Evolutionary conservation across 1,140 invertebrate species (phyloP).

Genomic region (Drosophila grimshawi): DNA sequence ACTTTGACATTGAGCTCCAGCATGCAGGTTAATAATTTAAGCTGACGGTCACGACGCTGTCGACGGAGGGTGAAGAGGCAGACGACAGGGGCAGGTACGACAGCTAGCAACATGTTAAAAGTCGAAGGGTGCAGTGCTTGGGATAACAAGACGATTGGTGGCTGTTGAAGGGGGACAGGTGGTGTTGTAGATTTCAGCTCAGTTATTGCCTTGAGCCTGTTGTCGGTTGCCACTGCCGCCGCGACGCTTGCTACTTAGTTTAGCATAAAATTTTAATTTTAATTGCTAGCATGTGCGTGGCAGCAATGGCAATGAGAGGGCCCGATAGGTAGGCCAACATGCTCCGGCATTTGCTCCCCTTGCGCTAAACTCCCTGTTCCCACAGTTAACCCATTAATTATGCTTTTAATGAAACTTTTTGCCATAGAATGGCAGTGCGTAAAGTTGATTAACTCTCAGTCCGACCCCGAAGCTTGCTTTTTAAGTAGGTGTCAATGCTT

Average conservation of each 20-base stretch:
- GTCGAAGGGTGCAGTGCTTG: neutral
- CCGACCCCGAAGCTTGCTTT: conserved; percentile 5
- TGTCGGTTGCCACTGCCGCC: conserved; percentile 32
- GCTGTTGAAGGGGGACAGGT: neutral
- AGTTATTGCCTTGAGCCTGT: conserved; percentile 22
- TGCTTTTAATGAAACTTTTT: conserved; percentile 81
- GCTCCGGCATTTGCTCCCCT: conserved; percentile 4
- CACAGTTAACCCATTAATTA: conserved; percentile 65
- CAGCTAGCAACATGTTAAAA: neutral
- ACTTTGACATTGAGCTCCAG: conserved; percentile 55
- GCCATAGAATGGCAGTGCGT: conserved; percentile 72
- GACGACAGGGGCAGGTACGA: too few species aligned
- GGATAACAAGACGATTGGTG: neutral
- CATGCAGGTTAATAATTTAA: conserved; percentile 60
- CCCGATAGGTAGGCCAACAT: conserved; percentile 6
- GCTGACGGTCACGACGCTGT: conserved; percentile 20
- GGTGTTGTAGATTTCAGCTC: conserved; percentile 7
- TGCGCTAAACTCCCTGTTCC: neutral
- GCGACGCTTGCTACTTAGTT: conserved; percentile 76
- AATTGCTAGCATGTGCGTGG: conserved; percentile 81
- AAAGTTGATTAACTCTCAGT: conserved; percentile 74
- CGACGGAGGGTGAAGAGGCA: neutral
- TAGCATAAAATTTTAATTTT: conserved; percentile 83
- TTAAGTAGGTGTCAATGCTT: conserved; percentile 67
- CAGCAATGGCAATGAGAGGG: conserved; percentile 45